Evolutionary conservation across 2,113 vertebrate species (phyloP).

Genomic region (Peromyscus polionotus): DNA sequence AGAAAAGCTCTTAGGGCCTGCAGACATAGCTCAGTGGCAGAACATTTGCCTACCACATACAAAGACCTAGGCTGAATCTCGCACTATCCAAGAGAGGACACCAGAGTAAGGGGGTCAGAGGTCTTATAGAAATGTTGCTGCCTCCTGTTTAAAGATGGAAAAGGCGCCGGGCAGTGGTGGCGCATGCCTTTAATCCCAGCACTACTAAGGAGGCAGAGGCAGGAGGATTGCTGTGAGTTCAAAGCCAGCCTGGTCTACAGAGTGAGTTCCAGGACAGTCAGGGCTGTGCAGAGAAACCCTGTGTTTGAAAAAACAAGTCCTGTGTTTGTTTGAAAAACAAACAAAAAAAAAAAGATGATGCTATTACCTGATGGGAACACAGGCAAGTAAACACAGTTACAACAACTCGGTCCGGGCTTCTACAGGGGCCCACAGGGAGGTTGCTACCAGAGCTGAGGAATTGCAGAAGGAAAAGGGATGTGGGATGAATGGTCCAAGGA

Average conservation of each 20-base stretch:
- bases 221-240: not conserved
- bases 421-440: not conserved
- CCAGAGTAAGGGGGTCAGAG: not conserved
- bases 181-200: not conserved
- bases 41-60: not conserved
- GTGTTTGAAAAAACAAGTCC: too few species aligned
- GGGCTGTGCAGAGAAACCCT: not conserved
- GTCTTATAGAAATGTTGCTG: not conserved
- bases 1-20: not conserved
- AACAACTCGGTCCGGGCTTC: not conserved
- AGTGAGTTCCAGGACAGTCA: not conserved
- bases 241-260: too few species aligned
- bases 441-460: not conserved
- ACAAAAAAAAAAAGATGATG: not conserved
- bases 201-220: not conserved
- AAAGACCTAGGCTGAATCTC: not conserved
- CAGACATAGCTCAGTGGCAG: not conserved
- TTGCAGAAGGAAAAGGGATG: not conserved
- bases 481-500: not conserved
- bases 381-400: not conserved
- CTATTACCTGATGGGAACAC: not conserved
- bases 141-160: not conserved
- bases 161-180: too few species aligned
- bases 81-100: not conserved
- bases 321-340: too few species aligned